Conservation (phyloP, 2,797 vertebrate species). For the Hippopotamyrus pictus region DNA sequence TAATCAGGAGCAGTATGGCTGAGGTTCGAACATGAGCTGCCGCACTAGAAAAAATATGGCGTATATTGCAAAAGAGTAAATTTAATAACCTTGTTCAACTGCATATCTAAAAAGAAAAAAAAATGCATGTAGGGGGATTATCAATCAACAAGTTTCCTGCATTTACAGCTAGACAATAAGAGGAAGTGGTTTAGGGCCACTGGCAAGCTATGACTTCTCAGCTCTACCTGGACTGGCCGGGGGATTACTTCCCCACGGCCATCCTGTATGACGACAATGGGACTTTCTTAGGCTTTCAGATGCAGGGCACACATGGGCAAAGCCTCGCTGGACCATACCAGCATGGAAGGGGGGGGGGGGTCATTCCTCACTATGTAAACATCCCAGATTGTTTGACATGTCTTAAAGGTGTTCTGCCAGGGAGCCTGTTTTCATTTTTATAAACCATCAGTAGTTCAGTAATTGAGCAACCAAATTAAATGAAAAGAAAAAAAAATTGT, state of each 20-base stretch:
- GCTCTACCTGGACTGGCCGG: constrained; percentile 1
- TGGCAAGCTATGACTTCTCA: neutral
- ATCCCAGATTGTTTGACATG: neutral
- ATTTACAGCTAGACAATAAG: constrained; percentile 30
- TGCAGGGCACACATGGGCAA: neutral
- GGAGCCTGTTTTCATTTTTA: neutral
- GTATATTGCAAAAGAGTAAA: neutral
- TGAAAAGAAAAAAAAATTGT: neutral
- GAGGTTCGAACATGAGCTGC: neutral
- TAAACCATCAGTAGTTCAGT: neutral
- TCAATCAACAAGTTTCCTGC: constrained; percentile 28
- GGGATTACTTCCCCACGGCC: constrained; percentile 16
- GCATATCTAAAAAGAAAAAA: neutral
- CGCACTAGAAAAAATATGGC: neutral
- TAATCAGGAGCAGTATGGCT: neutral
- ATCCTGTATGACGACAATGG: constrained; percentile 27
- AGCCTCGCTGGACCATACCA: neutral
- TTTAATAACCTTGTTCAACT: neutral
- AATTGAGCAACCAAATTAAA: neutral
- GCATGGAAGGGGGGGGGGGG: neutral
- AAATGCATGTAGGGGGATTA: neutral
- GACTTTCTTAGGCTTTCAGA: neutral
- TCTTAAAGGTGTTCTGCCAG: neutral
- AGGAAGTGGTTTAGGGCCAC: constrained; percentile 25
- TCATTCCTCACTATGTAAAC: neutral